These are phyloP conservation scores for Ursus arctos DNA, from an alignment of 2,113 vertebrate species.

Conservation along the genomic window DNA sequence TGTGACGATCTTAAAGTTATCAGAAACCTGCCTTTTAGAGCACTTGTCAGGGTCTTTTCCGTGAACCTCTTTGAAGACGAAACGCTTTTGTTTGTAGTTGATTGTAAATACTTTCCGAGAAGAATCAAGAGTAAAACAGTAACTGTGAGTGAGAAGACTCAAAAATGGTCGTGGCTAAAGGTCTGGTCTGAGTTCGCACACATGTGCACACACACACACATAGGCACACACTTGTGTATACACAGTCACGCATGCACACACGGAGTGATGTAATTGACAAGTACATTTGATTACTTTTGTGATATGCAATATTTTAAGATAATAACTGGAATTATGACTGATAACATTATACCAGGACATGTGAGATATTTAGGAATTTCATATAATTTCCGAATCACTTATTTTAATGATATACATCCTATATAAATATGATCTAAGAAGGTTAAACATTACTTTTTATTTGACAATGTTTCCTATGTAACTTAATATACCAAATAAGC, in stretches of 20 bases:
- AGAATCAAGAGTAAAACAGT: neutral
- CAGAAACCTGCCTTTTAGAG: neutral
- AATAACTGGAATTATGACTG: neutral
- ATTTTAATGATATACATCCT: neutral
- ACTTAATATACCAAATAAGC: neutral
- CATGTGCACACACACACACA: neutral
- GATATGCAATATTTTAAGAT: neutral
- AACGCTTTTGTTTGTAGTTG: neutral
- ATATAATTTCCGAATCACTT: neutral
- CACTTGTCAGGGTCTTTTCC: neutral
- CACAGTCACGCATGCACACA: neutral
- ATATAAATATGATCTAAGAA: neutral
- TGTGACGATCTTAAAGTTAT: neutral
- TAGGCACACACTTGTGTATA: neutral
- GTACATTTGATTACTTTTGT: neutral
- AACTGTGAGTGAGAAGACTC: neutral
- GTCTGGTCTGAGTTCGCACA: neutral
- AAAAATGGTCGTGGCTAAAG: neutral
- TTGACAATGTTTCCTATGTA: neutral
- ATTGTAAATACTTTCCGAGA: neutral
- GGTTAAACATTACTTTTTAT: neutral
- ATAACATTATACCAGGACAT: neutral
- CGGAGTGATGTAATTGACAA: neutral
- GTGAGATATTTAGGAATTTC: neutral
- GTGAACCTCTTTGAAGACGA: neutral